phyloP scores from a whole-genome alignment of 2,113 vertebrate genomes.

The Crotalus viridis region DNA sequence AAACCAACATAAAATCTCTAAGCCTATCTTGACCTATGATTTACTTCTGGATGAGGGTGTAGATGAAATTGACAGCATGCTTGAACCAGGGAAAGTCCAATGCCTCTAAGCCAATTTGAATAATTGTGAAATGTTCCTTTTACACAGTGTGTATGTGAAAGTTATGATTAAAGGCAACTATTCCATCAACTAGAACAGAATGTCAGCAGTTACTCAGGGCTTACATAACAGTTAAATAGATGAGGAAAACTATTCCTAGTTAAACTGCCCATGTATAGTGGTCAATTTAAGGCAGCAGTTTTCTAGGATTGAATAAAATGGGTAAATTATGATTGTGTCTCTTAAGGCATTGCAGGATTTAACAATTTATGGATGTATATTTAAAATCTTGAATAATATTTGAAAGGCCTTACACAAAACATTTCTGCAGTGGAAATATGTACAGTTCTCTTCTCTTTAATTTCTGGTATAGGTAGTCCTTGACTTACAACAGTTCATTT shows the following conservation, averaged over 20 bases:
- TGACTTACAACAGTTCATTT: neutral
- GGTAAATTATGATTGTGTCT: conserved; percentile 37
- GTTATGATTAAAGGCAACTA: neutral
- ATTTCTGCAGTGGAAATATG: neutral
- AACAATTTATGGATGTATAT: conserved; percentile 27
- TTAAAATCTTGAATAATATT: conserved; percentile 38
- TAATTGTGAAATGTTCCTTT: neutral
- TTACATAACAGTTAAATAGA: neutral
- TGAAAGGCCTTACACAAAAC: neutral
- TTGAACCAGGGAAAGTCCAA: neutral
- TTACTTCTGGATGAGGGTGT: neutral
- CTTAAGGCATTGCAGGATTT: neutral
- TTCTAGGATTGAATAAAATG: conserved; percentile 9
- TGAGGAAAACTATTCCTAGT: neutral
- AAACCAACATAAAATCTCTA: neutral
- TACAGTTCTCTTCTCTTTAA: conserved; percentile 51
- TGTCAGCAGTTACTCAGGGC: neutral
- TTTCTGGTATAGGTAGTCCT: conserved; percentile 31
- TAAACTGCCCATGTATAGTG: neutral
- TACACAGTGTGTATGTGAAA: neutral
- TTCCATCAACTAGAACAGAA: neutral
- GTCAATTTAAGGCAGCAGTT: neutral
- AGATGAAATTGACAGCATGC: neutral
- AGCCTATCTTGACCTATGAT: neutral
- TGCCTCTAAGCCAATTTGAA: neutral